phyloP scores from a whole-genome alignment of 2,113 vertebrate species.

The Aptenodytes patagonicus region DNA sequence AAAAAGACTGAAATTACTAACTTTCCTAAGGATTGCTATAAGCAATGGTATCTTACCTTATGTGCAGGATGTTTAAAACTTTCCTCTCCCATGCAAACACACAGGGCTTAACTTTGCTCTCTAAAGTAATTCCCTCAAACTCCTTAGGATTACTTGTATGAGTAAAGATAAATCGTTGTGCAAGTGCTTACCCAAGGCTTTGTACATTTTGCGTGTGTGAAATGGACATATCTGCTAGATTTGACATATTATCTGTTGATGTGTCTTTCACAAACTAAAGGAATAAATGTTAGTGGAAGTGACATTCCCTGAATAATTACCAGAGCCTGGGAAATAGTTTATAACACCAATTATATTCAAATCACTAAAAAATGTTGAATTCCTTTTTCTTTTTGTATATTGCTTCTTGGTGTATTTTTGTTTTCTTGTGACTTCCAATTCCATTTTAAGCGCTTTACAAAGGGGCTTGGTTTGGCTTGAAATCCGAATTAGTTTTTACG shows the following conservation, averaged over 20 bases:
- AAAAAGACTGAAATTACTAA: background rate
- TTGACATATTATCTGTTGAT: background rate
- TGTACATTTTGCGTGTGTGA: background rate
- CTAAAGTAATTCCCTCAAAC: background rate
- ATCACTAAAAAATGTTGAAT: rapidly evolving
- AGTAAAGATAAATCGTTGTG: background rate
- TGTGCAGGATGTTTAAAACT: background rate
- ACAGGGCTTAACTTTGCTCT: background rate
- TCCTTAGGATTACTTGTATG: background rate
- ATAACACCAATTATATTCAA: background rate
- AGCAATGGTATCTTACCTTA: background rate
- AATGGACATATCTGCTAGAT: background rate
- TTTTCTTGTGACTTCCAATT: background rate
- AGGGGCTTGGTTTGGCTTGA: background rate
- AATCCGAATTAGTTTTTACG: background rate
- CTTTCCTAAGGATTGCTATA: background rate
- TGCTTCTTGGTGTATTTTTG: background rate
- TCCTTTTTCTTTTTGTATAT: background rate
- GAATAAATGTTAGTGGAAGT: background rate
- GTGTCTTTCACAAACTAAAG: background rate
- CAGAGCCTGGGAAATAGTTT: background rate
- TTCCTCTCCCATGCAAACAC: background rate
- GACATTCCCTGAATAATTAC: background rate
- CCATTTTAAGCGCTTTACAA: background rate
- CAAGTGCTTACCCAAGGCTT: background rate